phyloP scores from a whole-genome alignment of 2,113 vertebrate species.

The Microtus richardsoni region DNA sequence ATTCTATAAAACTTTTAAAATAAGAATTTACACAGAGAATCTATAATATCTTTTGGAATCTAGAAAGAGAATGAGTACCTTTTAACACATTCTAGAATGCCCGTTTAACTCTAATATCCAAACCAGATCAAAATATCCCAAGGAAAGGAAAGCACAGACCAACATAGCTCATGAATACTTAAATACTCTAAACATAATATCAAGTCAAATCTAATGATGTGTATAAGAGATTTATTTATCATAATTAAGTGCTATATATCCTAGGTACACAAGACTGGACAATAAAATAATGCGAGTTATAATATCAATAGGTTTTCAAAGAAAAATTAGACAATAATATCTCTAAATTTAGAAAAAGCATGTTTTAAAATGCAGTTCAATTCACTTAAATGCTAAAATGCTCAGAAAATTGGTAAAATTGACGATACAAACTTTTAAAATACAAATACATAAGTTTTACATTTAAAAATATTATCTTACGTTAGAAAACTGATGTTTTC shows the following conservation, averaged over 20 bases:
- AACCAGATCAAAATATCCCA: not conserved
- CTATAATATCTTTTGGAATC: not conserved
- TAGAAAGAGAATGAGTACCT: not conserved
- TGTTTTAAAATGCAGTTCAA: not conserved
- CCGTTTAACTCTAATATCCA: not conserved
- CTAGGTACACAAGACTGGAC: not conserved
- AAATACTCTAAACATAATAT: not conserved
- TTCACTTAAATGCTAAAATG: not conserved
- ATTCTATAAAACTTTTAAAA: not conserved
- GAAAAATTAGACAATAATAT: not conserved
- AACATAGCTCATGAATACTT: not conserved
- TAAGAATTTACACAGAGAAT: not conserved
- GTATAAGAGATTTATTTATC: not conserved
- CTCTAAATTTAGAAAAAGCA: not conserved
- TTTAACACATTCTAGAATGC: not conserved
- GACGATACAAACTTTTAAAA: not conserved
- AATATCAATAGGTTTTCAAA: not conserved
- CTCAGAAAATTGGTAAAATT: not conserved
- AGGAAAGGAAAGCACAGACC: not conserved
- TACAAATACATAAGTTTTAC: not conserved
- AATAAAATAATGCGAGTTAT: not conserved
- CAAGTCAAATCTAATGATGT: not conserved
- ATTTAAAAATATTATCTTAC: not conserved
- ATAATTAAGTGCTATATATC: not conserved
- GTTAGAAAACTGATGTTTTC: not conserved